phyloP scores from a whole-genome alignment of 2,113 vertebrate genomes.

The Pseudorectes ferrugineus region DNA sequence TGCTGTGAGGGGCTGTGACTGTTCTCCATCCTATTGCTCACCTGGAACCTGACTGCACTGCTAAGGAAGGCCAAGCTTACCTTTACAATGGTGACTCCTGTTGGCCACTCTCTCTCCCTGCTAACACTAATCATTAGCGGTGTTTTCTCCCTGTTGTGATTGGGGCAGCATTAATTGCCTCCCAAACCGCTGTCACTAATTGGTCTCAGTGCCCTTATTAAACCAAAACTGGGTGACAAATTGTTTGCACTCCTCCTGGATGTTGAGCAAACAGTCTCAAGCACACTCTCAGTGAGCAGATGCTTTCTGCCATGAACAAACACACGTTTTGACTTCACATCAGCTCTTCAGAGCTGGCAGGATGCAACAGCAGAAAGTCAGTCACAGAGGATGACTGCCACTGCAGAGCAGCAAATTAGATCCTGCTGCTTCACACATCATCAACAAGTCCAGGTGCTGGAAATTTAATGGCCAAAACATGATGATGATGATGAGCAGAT shows the following conservation, averaged over 20 bases:
- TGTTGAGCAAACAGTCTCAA: background rate
- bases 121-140: background rate
- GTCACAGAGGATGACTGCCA: background rate
- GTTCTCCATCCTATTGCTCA: background rate
- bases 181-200: background rate
- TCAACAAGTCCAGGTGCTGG: background rate
- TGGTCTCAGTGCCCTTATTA: background rate
- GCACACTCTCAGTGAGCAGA: background rate
- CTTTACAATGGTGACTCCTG: slow-evolving; percentile 53
- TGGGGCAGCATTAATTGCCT: background rate
- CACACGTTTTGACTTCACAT: background rate
- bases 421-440: background rate
- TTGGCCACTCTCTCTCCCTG: background rate
- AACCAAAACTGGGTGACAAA: background rate
- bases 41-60: background rate
- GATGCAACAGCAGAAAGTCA: background rate
- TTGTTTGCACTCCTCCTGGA: background rate
- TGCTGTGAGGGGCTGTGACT: background rate
- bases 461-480: background rate
- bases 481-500: background rate
- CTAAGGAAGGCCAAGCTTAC: background rate
- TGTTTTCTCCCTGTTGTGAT: background rate
- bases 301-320: background rate
- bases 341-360: background rate
- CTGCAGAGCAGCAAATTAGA: background rate